Evolutionary conservation across 2,113 vertebrate genomes (phyloP), one percentile per base, ranked within the genome.

Genomic region (Montifringilla adamsi): DNA sequence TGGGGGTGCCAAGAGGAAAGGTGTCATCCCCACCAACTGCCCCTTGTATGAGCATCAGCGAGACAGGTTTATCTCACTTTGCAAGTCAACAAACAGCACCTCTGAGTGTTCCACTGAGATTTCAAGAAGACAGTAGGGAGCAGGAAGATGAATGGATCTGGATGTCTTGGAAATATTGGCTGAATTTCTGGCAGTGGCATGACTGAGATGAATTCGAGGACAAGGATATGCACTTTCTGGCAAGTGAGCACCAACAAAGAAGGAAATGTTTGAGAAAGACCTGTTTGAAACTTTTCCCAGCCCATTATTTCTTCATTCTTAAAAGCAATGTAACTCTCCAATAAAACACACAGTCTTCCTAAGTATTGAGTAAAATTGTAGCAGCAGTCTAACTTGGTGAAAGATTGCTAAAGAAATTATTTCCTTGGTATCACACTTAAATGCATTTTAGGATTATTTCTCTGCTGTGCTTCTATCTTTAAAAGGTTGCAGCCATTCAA

Each of bases 31-130:
- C 37, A 4, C 12, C 24, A 30, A 16, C 26, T 44, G 24, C 12
- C 13, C 15, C 9, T 13, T 9, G 5, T 2, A 2, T 37, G 49
- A 58, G 15, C 62, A 39, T 43, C 69, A 44, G 27, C 0, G 0
- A 53, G 47, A 62, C 44, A 59, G 16, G 44, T 37, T 81, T 15
- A n/a, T 46, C 41, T 77, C 9, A 4, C 0, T 0, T 39, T 52
- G 50, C 66, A 53, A 37, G 17, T 79, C 31, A 35, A 18, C 10
- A 20, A 35, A 27, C n/a, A 46, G n/a, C 1, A 2, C 23, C 21
- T 43, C 35, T 31, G 53, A 37, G 24, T 0, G 0, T 58, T 47
- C 49, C 63, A 55, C 26, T 62, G 47, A 67, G 43, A 22, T 49
- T 43, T 62, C 8, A 15, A 31, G 12, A 33, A 28, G 15, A 35